A percentile compares a stretch with the other conserved stretches of the same genome.
These are phyloP conservation scores for Pristionchus maxplancki DNA, from an alignment of 2,888 invertebrate species.

Conservation along the genomic window DNA sequence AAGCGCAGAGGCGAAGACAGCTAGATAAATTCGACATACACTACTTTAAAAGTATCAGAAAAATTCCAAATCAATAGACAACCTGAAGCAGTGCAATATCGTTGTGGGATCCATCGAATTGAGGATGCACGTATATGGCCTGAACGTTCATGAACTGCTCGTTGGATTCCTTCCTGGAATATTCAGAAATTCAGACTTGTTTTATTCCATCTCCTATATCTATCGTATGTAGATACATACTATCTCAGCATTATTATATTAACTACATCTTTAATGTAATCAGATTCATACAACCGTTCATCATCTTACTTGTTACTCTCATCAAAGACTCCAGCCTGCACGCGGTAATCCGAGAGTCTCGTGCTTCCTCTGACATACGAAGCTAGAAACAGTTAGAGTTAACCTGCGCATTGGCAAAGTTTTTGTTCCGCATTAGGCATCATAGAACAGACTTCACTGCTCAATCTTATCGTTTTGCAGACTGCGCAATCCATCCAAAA, in stretches of 20 bases:
- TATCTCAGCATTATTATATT: too few species aligned
- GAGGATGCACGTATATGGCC: slow-evolving; percentile 10
- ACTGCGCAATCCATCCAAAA: neutral
- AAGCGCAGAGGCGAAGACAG: slow-evolving; percentile 9
- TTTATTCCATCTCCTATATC: too few species aligned
- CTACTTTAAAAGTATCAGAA: neutral
- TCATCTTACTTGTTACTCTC: slow-evolving; percentile 28
- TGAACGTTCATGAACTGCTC: neutral
- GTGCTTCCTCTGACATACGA: neutral
- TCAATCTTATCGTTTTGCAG: neutral
- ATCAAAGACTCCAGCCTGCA: slow-evolving; percentile 44
- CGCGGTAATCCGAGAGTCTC: neutral
- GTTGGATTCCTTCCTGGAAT: neutral
- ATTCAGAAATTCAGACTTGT: too few species aligned
- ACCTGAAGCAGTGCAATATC: slow-evolving; percentile 47
- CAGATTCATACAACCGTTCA: too few species aligned
- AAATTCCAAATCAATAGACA: neutral
- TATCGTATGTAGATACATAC: too few species aligned
- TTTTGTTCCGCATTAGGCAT: neutral
- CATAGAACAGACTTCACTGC: neutral
- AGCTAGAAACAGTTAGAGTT: neutral
- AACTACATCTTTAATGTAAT: too few species aligned
- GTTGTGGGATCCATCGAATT: slow-evolving; percentile 27
- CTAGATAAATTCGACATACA: neutral
- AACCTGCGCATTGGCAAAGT: neutral